Evolutionary conservation across 92 coral and sea anemone species (phyloP), one percentile per base, ranked within the genome.

Genomic region (Nematostella vectensis): DNA sequence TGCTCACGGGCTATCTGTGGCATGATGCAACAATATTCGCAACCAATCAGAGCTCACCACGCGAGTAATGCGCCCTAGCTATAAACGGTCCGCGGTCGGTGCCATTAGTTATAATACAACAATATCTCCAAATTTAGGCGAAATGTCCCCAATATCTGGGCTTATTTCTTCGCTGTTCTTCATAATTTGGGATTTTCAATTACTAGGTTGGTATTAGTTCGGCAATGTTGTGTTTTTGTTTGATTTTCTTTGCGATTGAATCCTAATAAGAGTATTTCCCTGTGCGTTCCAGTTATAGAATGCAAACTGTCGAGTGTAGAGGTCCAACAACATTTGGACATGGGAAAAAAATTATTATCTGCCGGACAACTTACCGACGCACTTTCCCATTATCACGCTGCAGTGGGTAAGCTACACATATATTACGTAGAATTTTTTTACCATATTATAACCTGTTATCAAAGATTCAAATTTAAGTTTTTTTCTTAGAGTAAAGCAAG

Each of bases 41-140:
- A 33, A 62, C 98, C 98, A 91, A 91, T 91, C 72, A 74, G 40
- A 62, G 83, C 78, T 73, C 72, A 91, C 98, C 98, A 91, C 98
- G 98, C 88, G 59, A 55, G 68, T 68, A 51, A 51, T 71, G 95
- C 88, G 95, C 95, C 95, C 40, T 73, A 65, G 38, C 81, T 85
- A 61, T 62, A 75, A 23, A 67, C 70, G 88, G 68, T 22, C 88
- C 67, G 95, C 82, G 95, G 95, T 80, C 30, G 53, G 62, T 57
- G 23, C 55, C 60, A 16, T 56, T 26, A 79, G 58, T 30, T 61
- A 71, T 33, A 27, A 55, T 40, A 25, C 31, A 52, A n/a, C 50
- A 55, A 30, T 19, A 62, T 54, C 31, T 36, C 50, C 29, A 44
- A 48, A 43, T 6, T 9, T 22, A 17, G 51, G 51, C 21, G 23